Conservation (phyloP, 2,888 invertebrate genomes). For the Julus scanicus region DNA sequence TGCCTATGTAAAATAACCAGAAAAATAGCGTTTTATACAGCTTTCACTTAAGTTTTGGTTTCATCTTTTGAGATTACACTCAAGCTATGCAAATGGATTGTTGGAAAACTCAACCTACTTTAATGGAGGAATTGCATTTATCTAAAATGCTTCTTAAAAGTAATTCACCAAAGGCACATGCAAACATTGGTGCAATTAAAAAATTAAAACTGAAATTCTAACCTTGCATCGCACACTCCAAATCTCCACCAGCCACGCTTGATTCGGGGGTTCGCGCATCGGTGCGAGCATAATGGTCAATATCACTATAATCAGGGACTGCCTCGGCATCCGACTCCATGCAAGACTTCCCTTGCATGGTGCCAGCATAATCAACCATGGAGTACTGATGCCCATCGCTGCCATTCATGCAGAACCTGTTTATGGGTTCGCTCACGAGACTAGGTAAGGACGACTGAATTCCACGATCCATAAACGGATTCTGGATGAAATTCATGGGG, state of each 20-base stretch:
- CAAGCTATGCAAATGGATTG: background rate
- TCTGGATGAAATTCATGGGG: constrained; percentile 53
- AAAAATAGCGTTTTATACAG: background rate
- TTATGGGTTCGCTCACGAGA: constrained; percentile 61
- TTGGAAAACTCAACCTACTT: too few species aligned
- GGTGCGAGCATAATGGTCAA: constrained; percentile 61
- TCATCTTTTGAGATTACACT: background rate
- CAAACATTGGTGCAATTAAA: background rate
- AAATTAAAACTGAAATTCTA: background rate
- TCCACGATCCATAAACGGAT: constrained; percentile 67
- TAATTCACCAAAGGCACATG: background rate
- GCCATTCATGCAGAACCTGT: constrained; percentile 50
- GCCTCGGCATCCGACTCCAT: constrained; percentile 60
- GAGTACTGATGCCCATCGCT: constrained; percentile 47
- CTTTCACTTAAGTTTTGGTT: too few species aligned
- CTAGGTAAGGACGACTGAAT: constrained; percentile 69
- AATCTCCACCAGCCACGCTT: constrained; percentile 62
- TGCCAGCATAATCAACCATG: constrained; percentile 49
- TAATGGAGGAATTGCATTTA: too few species aligned
- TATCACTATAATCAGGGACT: constrained; percentile 63
- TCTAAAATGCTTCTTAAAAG: background rate
- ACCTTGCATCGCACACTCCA: constrained; percentile 58
- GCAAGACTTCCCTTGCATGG: constrained; percentile 21
- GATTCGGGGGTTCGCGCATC: constrained; percentile 60
- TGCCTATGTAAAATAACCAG: constrained; percentile 59